Percentiles rank a stretch among this genome's conserved stretches.
Conservation (phyloP, 2,797 vertebrate species). For the Antennarius maculatus region DNA sequence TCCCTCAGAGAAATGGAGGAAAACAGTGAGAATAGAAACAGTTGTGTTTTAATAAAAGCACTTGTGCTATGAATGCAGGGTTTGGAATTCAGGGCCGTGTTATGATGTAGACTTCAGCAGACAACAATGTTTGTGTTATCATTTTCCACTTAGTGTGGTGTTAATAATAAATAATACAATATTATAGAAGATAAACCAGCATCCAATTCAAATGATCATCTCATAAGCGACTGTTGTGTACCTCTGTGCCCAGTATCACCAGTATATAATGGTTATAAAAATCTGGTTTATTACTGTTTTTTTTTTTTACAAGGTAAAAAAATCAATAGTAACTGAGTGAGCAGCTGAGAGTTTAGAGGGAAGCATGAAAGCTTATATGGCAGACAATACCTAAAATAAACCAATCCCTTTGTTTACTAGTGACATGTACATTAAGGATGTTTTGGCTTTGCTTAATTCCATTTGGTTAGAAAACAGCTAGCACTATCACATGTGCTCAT, state of each 20-base stretch:
- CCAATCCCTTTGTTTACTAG: conserved; percentile 2
- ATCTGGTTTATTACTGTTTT: no score
- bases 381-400: conserved; percentile 4
- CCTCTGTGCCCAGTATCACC: not conserved
- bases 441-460: conserved; percentile 8
- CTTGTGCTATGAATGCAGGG: conserved; percentile 31
- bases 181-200: conserved; percentile 1
- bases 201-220: conserved; percentile 5
- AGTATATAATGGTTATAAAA: no score
- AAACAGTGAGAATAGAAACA: conserved; percentile 54
- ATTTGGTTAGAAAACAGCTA: not conserved
- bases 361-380: conserved; percentile 5
- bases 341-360: conserved; percentile 1
- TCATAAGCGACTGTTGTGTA: not conserved
- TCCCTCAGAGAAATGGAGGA: conserved; percentile 53
- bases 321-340: not conserved
- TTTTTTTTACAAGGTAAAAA: not conserved
- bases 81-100: conserved; percentile 39
- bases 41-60: conserved; percentile 60
- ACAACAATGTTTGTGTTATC: conserved; percentile 1
- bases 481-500: not conserved
- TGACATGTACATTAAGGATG: not conserved
- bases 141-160: conserved; percentile 6
- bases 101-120: conserved; percentile 31
- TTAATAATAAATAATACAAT: not conserved